Base-by-base conservation (phyloP, 2,797 vertebrate species). In the Arctocebus calabarensis region DNA sequence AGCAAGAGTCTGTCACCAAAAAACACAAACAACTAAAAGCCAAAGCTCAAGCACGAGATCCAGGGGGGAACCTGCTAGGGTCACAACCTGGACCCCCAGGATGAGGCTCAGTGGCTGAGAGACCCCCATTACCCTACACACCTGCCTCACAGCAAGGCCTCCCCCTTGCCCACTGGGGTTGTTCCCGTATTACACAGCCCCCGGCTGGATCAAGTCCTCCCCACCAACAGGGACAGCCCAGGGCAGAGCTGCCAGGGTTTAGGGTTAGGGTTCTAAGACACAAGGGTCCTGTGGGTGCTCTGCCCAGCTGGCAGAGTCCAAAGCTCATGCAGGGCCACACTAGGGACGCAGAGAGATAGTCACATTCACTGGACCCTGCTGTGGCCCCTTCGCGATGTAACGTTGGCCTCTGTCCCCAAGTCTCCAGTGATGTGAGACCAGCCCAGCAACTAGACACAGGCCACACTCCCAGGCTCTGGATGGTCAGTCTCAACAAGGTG, bases 271-370 rank as follows among this genome's bases (percentile, higher is more conserved):
- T 6, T 16, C 61, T 27, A 48, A 23, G 23, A 34, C 78, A 45
- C 1, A 0, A 2, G n/a, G 34, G 27, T 19, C 75, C 37, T 6
- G 7, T 4, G 0, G n/a, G n/a, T 1, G 1, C n/a, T 17, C 5
- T 6, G 4, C 27, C n/a, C 2, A 55, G 27, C 27, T 32, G 8
- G 20, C 12, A 0, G 43, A 48, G 29, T 20, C 82, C 5, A 0
- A 62, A 16, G 37, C 34, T 43, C 37, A 20, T 3, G 13, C 12
- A 1, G 3, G 52, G n/a, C 23, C 29, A 27, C 43, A 29, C 27
- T 2, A 12, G 23, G 4, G 34, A 25, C 4, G 17, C 45, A 61
- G 43, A 45, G 8, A 61, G 25, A 37, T 0, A 0, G 34, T 8
- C 64, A 1, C 3, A 2, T 3, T 25, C 20, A 5, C 20, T 3